These are phyloP conservation scores for Gulo gulo DNA, from an alignment of 2,113 vertebrate genomes.

Conservation along the genomic window DNA sequence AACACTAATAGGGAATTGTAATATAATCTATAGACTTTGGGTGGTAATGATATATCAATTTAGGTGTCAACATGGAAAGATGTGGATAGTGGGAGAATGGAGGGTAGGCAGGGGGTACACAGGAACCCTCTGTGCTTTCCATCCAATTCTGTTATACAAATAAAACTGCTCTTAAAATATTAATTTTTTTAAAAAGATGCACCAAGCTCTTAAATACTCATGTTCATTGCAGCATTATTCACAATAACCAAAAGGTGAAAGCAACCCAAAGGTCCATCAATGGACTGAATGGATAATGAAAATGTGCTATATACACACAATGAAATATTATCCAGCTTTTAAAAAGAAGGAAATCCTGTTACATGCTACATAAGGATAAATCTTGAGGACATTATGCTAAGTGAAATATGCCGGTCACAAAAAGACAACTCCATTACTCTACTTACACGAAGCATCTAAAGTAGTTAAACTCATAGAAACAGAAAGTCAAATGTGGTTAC, in stretches of 20 bases:
- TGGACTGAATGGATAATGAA: neutral
- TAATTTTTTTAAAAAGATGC: neutral
- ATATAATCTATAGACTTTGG: neutral
- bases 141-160: neutral
- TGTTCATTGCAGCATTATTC: neutral
- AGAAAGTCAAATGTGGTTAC: neutral
- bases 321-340: neutral
- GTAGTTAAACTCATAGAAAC: neutral
- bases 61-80: neutral
- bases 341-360: neutral
- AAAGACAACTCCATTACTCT: neutral
- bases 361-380: neutral
- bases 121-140: neutral
- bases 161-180: neutral
- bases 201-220: neutral
- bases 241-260: neutral
- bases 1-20: neutral
- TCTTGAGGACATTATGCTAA: neutral
- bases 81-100: neutral
- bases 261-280: neutral
- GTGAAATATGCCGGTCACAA: neutral
- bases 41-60: neutral
- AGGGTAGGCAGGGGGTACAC: too few species aligned
- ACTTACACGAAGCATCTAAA: neutral
- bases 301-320: neutral